A percentile compares a stretch with the other conserved stretches of the same genome.
These are phyloP conservation scores for Stenichneumon culpator DNA, from an alignment of 2,888 invertebrate species.

Conservation along the genomic window DNA sequence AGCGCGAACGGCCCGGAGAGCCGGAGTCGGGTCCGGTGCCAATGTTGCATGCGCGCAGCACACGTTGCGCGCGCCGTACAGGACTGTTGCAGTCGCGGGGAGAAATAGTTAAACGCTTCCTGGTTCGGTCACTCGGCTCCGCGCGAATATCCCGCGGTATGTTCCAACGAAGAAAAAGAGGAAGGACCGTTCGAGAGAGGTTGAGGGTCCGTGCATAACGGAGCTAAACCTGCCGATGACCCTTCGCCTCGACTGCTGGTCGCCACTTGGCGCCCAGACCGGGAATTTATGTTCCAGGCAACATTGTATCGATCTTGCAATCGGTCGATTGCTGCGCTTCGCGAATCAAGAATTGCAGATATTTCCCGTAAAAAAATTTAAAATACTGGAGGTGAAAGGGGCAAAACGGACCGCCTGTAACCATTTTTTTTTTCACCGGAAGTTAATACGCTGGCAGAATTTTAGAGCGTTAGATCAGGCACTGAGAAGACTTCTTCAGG, in stretches of 20 bases:
- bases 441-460: neutral
- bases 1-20: neutral
- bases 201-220: conserved; percentile 57
- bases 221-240: conserved; percentile 57
- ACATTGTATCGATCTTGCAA: conserved; percentile 7
- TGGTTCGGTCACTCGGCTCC: conserved; percentile 56
- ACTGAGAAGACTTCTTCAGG: no score
- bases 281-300: neutral
- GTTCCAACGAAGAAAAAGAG: conserved; percentile 55
- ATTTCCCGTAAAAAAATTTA: neutral
- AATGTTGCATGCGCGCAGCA: neutral
- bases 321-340: neutral
- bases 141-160: conserved; percentile 22
- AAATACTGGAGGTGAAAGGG: neutral
- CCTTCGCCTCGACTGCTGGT: conserved; percentile 37
- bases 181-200: conserved; percentile 63
- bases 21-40: conserved; percentile 45
- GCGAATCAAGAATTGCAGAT: neutral
- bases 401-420: neutral
- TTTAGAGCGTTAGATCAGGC: neutral
- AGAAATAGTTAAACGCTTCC: conserved; percentile 60
- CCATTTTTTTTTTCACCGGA: neutral
- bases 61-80: neutral
- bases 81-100: conserved; percentile 10
- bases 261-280: neutral